phyloP scores from a whole-genome alignment of 2,113 vertebrate genomes.

The Cinclus mexicanus region DNA sequence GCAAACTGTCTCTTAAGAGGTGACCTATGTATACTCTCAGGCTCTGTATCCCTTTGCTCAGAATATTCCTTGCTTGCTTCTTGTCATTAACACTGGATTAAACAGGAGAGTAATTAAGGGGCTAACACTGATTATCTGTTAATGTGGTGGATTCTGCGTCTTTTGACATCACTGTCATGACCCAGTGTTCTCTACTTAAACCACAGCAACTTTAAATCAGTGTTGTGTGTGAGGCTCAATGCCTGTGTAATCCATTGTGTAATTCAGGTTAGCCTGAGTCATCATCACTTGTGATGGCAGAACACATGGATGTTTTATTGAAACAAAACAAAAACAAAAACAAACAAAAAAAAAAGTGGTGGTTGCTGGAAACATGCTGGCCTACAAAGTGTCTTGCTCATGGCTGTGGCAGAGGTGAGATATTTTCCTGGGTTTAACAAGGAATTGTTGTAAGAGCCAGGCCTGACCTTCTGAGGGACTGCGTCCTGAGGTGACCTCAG shows the following conservation, averaged over 20 bases:
- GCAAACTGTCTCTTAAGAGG: background rate
- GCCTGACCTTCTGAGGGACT: background rate
- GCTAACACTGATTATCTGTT: background rate
- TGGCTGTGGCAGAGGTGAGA: background rate
- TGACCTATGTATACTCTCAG: background rate
- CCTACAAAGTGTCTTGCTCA: background rate
- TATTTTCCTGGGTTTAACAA: background rate
- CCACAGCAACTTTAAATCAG: background rate
- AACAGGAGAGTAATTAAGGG: background rate
- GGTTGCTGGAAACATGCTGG: background rate
- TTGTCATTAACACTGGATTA: background rate
- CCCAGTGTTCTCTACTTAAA: background rate
- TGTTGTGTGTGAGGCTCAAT: background rate
- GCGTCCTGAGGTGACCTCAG: background rate
- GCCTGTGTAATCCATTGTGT: background rate
- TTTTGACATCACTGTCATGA: background rate
- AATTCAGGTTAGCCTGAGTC: constrained; percentile 25
- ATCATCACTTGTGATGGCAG: background rate
- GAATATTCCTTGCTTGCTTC: background rate
- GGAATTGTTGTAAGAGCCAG: background rate
- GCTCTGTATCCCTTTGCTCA: background rate
- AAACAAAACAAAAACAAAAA: background rate
- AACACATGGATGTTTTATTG: background rate
- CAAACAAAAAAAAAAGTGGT: background rate
- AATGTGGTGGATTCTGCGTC: background rate